Percentiles rank a stretch among this genome's conserved stretches.
phyloP scores from a whole-genome alignment of 2,888 invertebrate genomes.

The Drosophila meridionalis region DNA sequence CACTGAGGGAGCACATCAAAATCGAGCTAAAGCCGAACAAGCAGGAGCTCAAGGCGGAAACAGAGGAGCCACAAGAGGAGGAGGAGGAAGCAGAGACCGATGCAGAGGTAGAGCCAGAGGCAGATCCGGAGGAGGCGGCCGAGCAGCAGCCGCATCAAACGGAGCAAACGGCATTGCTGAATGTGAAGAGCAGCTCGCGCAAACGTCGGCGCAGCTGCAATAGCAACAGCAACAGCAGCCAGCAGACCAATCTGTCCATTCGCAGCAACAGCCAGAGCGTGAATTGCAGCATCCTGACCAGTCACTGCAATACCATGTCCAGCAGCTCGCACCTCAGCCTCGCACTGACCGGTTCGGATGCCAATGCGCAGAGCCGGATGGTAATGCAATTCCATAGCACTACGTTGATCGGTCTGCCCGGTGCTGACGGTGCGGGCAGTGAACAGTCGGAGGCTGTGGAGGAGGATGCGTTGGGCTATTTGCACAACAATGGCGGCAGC shows the following conservation, averaged over 20 bases:
- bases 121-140: neutral
- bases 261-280: slow-evolving; percentile 39
- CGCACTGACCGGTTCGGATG: slow-evolving; percentile 37
- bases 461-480: slow-evolving; percentile 34
- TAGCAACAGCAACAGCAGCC: slow-evolving; percentile 18
- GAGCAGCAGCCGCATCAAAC: neutral
- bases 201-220: slow-evolving; percentile 51
- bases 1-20: slow-evolving; percentile 51
- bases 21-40: slow-evolving; percentile 54
- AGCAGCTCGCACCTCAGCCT: slow-evolving; percentile 40
- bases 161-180: neutral
- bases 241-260: slow-evolving; percentile 16
- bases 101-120: neutral
- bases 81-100: neutral
- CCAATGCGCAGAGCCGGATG: neutral
- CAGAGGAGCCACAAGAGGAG: slow-evolving; percentile 14
- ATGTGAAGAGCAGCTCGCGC: slow-evolving; percentile 3
- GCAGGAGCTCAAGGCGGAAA: slow-evolving; percentile 30
- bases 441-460: slow-evolving; percentile 42
- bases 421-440: slow-evolving; percentile 5
- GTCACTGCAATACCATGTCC: slow-evolving; percentile 50
- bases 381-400: slow-evolving; percentile 47
- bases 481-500: slow-evolving; percentile 17
- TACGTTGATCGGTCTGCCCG: slow-evolving; percentile 52
- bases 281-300: slow-evolving; percentile 39